Percentiles rank a stretch among this genome's conserved stretches.
These are phyloP conservation scores for Platyura marginata DNA, from an alignment of 1,140 invertebrate species.

Conservation along the genomic window DNA sequence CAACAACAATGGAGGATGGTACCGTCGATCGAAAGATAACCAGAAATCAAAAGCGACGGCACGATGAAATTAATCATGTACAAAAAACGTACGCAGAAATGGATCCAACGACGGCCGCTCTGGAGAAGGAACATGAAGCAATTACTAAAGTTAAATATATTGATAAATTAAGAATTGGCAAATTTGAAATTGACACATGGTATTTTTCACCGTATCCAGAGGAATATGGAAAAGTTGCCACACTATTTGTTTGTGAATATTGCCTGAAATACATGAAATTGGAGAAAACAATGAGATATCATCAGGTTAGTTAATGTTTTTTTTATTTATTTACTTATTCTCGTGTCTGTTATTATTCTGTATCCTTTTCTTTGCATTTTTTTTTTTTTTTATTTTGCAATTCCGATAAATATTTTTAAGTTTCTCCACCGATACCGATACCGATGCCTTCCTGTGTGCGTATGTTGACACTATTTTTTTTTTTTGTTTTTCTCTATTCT, in stretches of 20 bases:
- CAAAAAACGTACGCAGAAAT: constrained; percentile 91
- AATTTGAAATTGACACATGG: constrained; percentile 97
- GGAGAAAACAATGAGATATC: constrained; percentile 67
- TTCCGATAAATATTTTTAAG: too few relatives aligned
- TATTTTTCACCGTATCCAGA: constrained; percentile 98
- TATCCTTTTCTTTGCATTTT: too few relatives aligned
- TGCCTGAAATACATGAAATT: constrained; percentile 94
- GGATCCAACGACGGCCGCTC: constrained; percentile 89
- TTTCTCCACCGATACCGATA: too few relatives aligned
- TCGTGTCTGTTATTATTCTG: too few relatives aligned
- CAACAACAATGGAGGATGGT: constrained; percentile 39
- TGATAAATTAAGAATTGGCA: constrained; percentile 87
- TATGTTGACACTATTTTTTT: too few relatives aligned
- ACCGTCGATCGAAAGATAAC: constrained; percentile 78
- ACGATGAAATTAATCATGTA: constrained; percentile 98
- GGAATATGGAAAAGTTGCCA: constrained; percentile 86
- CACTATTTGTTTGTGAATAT: constrained; percentile 94
- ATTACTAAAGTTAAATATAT: constrained; percentile 98
- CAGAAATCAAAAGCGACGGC: constrained; percentile 90
- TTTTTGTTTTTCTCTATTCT: too few relatives aligned
- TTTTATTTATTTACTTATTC: too few relatives aligned
- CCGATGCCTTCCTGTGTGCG: too few relatives aligned
- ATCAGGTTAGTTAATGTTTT: constrained; percentile 17
- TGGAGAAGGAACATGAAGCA: constrained; percentile 97
- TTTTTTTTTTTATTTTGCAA: too few relatives aligned